phyloP scores from a whole-genome alignment of 92 coral and sea anemone species.

The Umimayanthus chanpuru region DNA sequence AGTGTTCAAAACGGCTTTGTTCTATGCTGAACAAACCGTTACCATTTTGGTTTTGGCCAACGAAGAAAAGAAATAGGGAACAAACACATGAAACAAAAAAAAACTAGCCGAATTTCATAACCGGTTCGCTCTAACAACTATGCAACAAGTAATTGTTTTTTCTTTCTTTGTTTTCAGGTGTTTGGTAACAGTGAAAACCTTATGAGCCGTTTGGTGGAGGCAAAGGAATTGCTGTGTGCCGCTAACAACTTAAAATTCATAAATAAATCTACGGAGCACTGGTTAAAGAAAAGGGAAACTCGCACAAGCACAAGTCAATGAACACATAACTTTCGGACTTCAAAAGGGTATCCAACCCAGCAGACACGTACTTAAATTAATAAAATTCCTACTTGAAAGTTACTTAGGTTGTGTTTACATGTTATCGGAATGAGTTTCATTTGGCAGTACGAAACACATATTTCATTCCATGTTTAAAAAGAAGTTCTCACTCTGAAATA shows the following conservation, averaged over 20 bases:
- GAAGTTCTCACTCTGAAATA: too few relatives aligned
- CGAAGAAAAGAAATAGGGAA: too few relatives aligned
- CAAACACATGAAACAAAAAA: too few relatives aligned
- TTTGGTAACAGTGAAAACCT: not conserved
- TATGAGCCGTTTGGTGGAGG: constrained; percentile 13
- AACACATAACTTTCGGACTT: not conserved
- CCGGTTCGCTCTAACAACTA: not conserved
- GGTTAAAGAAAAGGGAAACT: constrained; percentile 1
- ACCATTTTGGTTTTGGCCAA: too few relatives aligned
- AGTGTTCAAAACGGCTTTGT: too few relatives aligned
- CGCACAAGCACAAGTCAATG: not conserved
- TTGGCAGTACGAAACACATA: too few relatives aligned
- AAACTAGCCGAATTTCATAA: too few relatives aligned
- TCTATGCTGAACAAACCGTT: too few relatives aligned
- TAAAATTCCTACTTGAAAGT: not conserved
- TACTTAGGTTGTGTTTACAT: not conserved
- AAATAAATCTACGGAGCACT: not conserved
- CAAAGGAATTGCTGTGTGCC: constrained; percentile 18
- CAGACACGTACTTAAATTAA: not conserved
- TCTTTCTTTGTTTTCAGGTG: constrained; percentile 1
- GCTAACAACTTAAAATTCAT: constrained; percentile 5
- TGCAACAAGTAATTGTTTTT: not conserved
- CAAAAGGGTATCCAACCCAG: not conserved
- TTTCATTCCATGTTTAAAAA: too few relatives aligned
- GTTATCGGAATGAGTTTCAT: too few relatives aligned